These are phyloP conservation scores for Malthinus flaveolus DNA, from an alignment of 2,888 invertebrate genomes.

Conservation along the genomic window DNA sequence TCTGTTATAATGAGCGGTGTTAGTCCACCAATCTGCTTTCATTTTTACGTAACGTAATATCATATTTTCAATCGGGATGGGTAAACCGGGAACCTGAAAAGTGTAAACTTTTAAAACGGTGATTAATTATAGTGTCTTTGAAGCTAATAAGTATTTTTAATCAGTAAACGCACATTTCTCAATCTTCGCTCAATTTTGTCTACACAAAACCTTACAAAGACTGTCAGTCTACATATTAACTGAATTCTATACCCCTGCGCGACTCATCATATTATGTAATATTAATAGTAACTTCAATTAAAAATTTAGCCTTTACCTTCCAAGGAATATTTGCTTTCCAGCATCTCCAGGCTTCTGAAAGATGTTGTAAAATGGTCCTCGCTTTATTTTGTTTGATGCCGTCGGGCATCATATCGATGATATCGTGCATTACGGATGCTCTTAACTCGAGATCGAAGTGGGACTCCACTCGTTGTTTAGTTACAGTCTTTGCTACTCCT, in stretches of 20 bases:
- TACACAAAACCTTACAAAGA: slow-evolving; percentile 20
- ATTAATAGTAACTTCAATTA: background rate
- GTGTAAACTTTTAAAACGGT: background rate
- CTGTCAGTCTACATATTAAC: slow-evolving; percentile 25
- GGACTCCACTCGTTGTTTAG: slow-evolving; percentile 98
- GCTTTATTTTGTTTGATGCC: slow-evolving; percentile 99
- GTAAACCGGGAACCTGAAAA: slow-evolving; percentile 87
- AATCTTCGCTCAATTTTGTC: slow-evolving; percentile 15
- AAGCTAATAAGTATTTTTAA: background rate
- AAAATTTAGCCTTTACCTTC: slow-evolving; percentile 69
- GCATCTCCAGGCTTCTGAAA: slow-evolving; percentile 99
- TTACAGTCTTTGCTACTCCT: slow-evolving; percentile 99
- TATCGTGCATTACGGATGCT: slow-evolving; percentile 96
- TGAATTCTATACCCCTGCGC: slow-evolving; percentile 42
- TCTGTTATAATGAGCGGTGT: slow-evolving; percentile 99
- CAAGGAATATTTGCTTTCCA: slow-evolving; percentile 99
- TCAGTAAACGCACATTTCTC: slow-evolving; percentile 27
- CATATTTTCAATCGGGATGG: slow-evolving; percentile 99
- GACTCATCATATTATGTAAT: slow-evolving; percentile 38
- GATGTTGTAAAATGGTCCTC: slow-evolving; percentile 95
- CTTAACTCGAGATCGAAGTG: slow-evolving; percentile 99
- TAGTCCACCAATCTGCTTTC: slow-evolving; percentile 99
- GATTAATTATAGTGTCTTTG: background rate
- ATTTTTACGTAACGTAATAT: slow-evolving; percentile 99
- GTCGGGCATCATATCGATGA: slow-evolving; percentile 99